phyloP scores from a whole-genome alignment of 2,888 invertebrate genomes.

The Linnaemya tessellans region DNA sequence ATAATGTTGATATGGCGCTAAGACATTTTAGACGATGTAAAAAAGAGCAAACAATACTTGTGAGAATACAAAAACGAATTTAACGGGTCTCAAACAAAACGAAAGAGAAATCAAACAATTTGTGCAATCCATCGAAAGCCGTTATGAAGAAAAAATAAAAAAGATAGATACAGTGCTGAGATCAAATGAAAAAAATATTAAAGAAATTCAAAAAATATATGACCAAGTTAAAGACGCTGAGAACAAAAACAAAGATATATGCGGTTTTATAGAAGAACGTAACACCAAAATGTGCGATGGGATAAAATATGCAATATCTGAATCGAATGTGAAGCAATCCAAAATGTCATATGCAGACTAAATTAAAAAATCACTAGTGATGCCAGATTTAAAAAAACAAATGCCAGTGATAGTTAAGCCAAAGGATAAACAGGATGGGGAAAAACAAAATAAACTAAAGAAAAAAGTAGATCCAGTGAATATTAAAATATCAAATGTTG shows the following conservation, averaged over 20 bases:
- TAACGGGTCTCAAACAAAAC: not conserved
- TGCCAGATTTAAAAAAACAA: not conserved
- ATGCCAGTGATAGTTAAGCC: constrained; percentile 2
- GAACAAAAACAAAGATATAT: not conserved
- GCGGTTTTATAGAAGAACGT: not conserved
- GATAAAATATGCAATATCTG: not conserved
- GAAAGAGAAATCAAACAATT: not conserved
- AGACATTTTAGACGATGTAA: too few species aligned
- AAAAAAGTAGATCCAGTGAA: constrained; percentile 4
- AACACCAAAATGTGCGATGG: too few species aligned
- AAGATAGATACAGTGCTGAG: not conserved
- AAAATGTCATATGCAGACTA: not conserved
- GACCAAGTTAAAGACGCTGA: not conserved
- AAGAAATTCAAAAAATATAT: not conserved
- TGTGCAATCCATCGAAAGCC: not conserved
- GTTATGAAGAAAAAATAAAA: not conserved
- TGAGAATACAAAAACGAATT: too few species aligned
- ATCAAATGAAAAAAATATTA: not conserved
- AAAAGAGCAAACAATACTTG: too few species aligned
- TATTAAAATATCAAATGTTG: too few species aligned
- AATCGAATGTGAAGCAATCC: not conserved
- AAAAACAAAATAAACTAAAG: not conserved
- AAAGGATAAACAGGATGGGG: not conserved
- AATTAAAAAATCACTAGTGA: not conserved
- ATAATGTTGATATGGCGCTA: too few species aligned